These are phyloP conservation scores for Pomatorhinus ruficollis DNA, from an alignment of 2,113 vertebrate species.

Conservation along the genomic window DNA sequence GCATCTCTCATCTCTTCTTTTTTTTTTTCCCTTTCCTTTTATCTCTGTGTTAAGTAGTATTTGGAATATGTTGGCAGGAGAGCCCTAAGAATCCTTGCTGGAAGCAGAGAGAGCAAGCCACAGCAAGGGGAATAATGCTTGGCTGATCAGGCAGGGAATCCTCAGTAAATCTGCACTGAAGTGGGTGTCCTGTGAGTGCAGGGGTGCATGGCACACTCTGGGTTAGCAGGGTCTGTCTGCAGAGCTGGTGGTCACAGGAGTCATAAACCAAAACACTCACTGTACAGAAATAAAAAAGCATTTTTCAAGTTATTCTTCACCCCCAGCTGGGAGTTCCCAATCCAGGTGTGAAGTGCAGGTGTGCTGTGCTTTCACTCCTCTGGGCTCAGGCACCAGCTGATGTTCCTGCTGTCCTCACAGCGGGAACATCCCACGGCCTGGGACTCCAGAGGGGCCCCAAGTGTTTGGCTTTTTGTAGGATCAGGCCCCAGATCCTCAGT, in stretches of 20 bases:
- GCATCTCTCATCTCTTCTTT: too few relatives aligned
- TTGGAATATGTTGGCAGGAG: neutral
- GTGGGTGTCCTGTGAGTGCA: neutral
- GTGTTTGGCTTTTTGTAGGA: neutral
- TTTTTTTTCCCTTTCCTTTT: neutral
- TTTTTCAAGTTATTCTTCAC: neutral
- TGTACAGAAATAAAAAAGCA: neutral
- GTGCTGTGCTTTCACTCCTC: neutral
- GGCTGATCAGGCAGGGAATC: neutral
- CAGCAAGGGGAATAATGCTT: neutral
- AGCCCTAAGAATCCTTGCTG: neutral
- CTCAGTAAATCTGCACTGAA: neutral
- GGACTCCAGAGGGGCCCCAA: fast-evolving
- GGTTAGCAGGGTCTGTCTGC: neutral
- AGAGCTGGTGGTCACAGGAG: neutral
- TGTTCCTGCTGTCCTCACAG: fast-evolving
- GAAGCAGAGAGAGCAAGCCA: neutral
- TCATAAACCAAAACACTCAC: neutral
- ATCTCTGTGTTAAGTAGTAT: too few relatives aligned
- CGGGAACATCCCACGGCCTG: neutral
- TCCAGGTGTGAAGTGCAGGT: fast-evolving
- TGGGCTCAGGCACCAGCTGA: fast-evolving
- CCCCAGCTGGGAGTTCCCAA: fast-evolving
- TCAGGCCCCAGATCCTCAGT: neutral
- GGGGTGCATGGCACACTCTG: neutral